Conservation (phyloP, 2,113 vertebrate genomes). For the Cyprinodon brontotheroides region DNA sequence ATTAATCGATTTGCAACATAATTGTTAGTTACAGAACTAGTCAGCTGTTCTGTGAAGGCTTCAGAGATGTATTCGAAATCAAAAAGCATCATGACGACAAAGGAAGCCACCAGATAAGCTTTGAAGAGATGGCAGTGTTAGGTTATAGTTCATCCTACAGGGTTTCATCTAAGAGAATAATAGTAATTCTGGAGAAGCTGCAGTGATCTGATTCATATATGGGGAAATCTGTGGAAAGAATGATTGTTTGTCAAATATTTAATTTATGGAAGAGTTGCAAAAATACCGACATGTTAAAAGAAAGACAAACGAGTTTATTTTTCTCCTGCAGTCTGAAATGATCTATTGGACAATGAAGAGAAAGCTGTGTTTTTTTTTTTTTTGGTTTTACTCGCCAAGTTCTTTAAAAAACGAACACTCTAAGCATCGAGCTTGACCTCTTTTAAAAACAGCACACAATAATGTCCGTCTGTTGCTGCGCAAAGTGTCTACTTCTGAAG, state of each 20-base stretch:
- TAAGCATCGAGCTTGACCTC: too few relatives aligned
- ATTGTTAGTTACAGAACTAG: too few relatives aligned
- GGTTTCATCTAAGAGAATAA: neutral
- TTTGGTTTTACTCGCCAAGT: too few relatives aligned
- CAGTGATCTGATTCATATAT: neutral
- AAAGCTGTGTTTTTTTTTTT: too few relatives aligned
- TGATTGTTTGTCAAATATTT: neutral
- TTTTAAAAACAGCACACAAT: too few relatives aligned
- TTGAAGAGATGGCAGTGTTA: neutral
- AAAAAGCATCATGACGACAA: neutral
- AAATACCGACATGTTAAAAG: neutral
- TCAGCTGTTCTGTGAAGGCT: neutral
- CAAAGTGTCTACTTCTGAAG: neutral
- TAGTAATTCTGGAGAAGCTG: neutral
- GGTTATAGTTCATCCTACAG: neutral
- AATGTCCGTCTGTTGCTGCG: neutral
- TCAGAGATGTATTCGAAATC: neutral
- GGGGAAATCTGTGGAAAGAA: neutral
- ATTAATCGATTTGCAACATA: too few relatives aligned
- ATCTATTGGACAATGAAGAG: too few relatives aligned
- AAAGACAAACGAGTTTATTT: neutral
- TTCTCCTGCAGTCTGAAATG: neutral
- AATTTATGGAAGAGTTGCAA: too few relatives aligned
- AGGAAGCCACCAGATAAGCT: neutral
- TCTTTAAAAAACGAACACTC: too few relatives aligned